Base-by-base conservation (phyloP, 2,888 invertebrate species). In the Callyntrura sp. region DNA sequence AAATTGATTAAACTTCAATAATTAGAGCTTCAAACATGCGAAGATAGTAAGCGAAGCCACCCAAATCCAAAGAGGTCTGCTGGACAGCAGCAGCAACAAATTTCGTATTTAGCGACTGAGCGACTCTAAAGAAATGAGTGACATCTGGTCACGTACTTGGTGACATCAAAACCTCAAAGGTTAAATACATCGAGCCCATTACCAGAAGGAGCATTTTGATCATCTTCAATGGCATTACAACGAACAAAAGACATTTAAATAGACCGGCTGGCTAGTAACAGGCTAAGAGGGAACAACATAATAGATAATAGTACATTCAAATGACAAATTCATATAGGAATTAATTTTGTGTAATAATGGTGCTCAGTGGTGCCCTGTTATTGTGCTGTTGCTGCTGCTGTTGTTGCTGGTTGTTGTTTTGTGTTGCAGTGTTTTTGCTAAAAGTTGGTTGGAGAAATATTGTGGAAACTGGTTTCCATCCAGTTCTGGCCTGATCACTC, bases 251-350 rank as follows among this genome's bases (percentile, higher is more conserved):
- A 62, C 62, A 25, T 25, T 57, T 57, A 57, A 62, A 25, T 62
- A 62, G 62, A 62, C 12, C 17, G 25, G 62, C n/a, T n/a, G n/a
- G n/a, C 62, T 62, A 68, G 35, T 68, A 68, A 68, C 28, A 68
- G n/a, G n/a, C n/a, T 3, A 68, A 14, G 35, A 35, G 28, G 14
- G 11, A 17, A 35, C n/a, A n/a, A n/a, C n/a, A n/a, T n/a, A n/a
- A n/a, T n/a, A n/a, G n/a, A 68, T 35, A 8, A 6, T 68, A n/a
- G 35, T 68, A n/a, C 0, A 35, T 25, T 68, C 20, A 70, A 20
- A 70, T 70, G 70, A 70, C 70, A 70, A 70, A 70, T 70, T 70
- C 70, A 70, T 45, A 45, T 35, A 25, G 20, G 65, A 65, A 11
- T 45, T 70, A 70, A 70, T n/a, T 70, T 70, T 45, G 45, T 45